Percentiles rank a stretch among this genome's conserved stretches.
These are phyloP conservation scores for Bombus waltoni DNA, from an alignment of 1,140 invertebrate genomes.

Conservation along the genomic window DNA sequence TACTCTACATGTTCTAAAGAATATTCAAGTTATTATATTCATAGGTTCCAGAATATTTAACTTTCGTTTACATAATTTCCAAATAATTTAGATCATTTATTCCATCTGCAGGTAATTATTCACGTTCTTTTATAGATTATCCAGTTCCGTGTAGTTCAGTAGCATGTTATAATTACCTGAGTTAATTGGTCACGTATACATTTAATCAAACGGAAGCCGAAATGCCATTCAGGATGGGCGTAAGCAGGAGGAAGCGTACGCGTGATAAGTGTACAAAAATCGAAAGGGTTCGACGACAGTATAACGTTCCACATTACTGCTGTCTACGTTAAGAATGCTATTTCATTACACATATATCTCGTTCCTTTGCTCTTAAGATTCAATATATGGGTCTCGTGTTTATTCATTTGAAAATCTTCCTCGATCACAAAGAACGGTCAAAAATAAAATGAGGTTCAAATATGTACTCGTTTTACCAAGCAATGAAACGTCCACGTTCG, in stretches of 20 bases:
- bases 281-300: conserved; percentile 49
- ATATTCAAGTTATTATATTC: background rate
- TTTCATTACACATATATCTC: background rate
- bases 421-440: background rate
- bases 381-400: background rate
- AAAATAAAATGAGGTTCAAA: background rate
- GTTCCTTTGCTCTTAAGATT: background rate
- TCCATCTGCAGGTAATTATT: background rate
- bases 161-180: conserved; percentile 21
- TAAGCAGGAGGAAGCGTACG: conserved; percentile 1
- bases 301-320: conserved; percentile 39
- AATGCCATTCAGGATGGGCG: conserved; percentile 6
- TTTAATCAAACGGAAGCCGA: conserved; percentile 25
- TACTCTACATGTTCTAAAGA: background rate
- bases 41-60: background rate
- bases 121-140: background rate
- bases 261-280: background rate
- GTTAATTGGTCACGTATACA: conserved; percentile 29
- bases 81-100: background rate
- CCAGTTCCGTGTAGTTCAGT: background rate
- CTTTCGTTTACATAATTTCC: no score
- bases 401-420: background rate
- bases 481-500: conserved; percentile 34
- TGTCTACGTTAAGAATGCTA: conserved; percentile 6
- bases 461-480: conserved; percentile 7